Evolutionary conservation across 2,113 vertebrate species (phyloP), one percentile per base, ranked within the genome.

Genomic region (Dicerorhinus sumatrensis): DNA sequence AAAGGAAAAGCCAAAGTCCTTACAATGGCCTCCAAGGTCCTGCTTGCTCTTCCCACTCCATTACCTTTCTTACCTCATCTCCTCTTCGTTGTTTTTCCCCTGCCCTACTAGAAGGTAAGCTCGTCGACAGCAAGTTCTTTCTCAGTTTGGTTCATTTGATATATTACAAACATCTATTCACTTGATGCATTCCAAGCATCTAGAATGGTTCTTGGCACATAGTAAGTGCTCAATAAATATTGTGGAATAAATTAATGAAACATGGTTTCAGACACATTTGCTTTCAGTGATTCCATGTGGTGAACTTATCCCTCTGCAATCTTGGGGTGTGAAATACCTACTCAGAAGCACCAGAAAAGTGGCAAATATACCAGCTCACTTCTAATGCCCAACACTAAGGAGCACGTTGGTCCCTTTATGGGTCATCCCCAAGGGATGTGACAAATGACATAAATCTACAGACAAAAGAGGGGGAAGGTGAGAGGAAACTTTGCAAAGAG

Each of bases 231-330:
- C n/a, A 67, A 27, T 56, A 89, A 67, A 36, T 65, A 58, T 80
- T 72, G 54, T 73, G 69, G 69, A 85, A 82, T 46, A 97, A 76
- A 56, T 54, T 39, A 65, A 93, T 58, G n/a, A 87, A 79, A 54
- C 63, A 27, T 6, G 16, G 9, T 48, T 88, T 88, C 13, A 25
- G 51, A 65, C 20, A 36, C 9, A 62, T n/a, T 33, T 10, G 21
- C n/a, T 93, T 31, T 62, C 33, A 25, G 13, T 75, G 48, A 88
- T 42, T 91, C 25, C 17, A 82, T 77, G n/a, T 93, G 27, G 65
- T n/a, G 58, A 94, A 83, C 70, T 69, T 63, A 76, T 54, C 69
- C 48, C 36, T 76, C 25, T 85, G 18, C n/a, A 70, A 48, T 54
- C 84, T 72, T 77, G 36, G 36, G 31, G 58, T 89, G 21, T 46